These are phyloP conservation scores for Corythornis vintsioides DNA, from an alignment of 2,113 vertebrate species.

Conservation along the genomic window DNA sequence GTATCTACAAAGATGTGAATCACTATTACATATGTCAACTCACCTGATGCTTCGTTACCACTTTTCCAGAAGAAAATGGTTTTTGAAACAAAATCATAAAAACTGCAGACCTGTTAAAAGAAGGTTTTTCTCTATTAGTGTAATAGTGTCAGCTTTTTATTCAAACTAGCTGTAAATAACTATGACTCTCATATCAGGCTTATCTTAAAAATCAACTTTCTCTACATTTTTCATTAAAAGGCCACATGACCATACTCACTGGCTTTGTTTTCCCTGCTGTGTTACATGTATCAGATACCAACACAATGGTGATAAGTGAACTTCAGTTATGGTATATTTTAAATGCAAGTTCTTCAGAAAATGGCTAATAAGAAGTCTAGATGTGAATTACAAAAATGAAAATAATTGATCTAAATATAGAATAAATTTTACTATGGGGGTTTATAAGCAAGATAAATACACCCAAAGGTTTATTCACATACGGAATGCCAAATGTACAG, in stretches of 20 bases:
- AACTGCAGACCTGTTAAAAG: constrained; percentile 84
- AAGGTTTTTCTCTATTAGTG: constrained; percentile 30
- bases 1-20: not conserved
- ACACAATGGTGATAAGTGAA: not conserved
- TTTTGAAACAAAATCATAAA: constrained; percentile 97
- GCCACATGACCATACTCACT: not conserved
- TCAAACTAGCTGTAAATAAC: not conserved
- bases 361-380: not conserved
- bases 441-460: not conserved
- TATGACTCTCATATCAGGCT: not conserved
- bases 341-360: not conserved
- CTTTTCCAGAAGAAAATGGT: constrained; percentile 95
- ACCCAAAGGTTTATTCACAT: not conserved
- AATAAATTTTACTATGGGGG: not conserved
- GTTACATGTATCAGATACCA: not conserved
- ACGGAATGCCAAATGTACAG: rapidly evolving
- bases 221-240: not conserved
- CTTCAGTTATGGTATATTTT: not conserved
- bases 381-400: not conserved
- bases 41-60: constrained; percentile 90
- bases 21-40: not conserved
- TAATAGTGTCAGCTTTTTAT: not conserved
- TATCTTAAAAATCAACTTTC: not conserved
- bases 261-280: not conserved
- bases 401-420: not conserved